Evolutionary conservation across 1,140 invertebrate species (phyloP).

Genomic region (Megalonaias nervosa): DNA sequence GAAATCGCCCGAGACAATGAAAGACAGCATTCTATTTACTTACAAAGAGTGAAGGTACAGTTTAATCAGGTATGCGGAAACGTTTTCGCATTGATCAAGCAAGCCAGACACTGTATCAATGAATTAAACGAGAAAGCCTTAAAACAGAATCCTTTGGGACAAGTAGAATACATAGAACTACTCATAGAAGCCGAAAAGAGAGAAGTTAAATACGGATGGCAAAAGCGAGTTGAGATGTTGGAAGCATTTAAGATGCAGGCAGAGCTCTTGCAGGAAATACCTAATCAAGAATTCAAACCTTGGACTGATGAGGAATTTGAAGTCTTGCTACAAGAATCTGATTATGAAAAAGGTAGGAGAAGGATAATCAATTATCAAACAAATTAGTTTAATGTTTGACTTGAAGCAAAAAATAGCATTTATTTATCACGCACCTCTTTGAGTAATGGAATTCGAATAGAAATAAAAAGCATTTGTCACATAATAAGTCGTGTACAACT

Average conservation of each 20-base stretch:
- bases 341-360: too few relatives aligned
- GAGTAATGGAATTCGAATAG: too few relatives aligned
- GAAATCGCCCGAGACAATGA: constrained; percentile 14
- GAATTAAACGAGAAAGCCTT: constrained; percentile 22
- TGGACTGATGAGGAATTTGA: too few relatives aligned
- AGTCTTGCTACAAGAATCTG: too few relatives aligned
- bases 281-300: too few relatives aligned
- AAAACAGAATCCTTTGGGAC: constrained; percentile 19
- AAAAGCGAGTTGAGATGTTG: constrained; percentile 7
- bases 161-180: constrained; percentile 28
- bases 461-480: not conserved
- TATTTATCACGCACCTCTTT: too few relatives aligned
- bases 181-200: constrained; percentile 18
- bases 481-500: too few relatives aligned
- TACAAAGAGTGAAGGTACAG: constrained; percentile 21
- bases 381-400: too few relatives aligned
- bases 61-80: constrained; percentile 1
- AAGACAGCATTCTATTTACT: constrained; percentile 14
- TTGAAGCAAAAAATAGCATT: too few relatives aligned
- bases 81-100: constrained; percentile 6
- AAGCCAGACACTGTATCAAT: constrained; percentile 13
- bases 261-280: too few relatives aligned
- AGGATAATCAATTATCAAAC: too few relatives aligned
- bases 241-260: constrained; percentile 3
- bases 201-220: constrained; percentile 9